Conservation (phyloP, 1,140 invertebrate species). For the Ylistrum balloti region DNA sequence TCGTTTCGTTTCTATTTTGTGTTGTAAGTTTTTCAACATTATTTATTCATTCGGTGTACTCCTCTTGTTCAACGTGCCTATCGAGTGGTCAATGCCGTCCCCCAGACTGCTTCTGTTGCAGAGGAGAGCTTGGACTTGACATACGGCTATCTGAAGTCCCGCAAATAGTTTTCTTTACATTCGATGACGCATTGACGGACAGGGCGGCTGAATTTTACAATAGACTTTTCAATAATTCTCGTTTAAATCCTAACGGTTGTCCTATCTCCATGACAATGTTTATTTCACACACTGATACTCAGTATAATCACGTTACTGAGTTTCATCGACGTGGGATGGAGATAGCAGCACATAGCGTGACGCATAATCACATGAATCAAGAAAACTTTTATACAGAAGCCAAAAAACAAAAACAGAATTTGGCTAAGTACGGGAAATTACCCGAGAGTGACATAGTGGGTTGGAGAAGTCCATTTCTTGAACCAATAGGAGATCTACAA, state of each 20-base stretch:
- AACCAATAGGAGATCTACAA: slow-evolving; percentile 69
- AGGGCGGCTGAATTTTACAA: slow-evolving; percentile 67
- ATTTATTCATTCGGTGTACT: background rate
- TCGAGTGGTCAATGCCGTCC: slow-evolving; percentile 87
- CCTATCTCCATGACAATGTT: slow-evolving; percentile 91
- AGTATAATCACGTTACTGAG: slow-evolving; percentile 91
- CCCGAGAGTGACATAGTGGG: slow-evolving; percentile 68
- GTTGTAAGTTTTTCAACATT: background rate
- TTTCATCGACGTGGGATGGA: slow-evolving; percentile 93
- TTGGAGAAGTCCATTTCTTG: slow-evolving; percentile 73
- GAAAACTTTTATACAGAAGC: slow-evolving; percentile 66
- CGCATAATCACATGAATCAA: slow-evolving; percentile 70
- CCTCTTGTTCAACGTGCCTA: background rate
- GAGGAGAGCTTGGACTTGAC: slow-evolving; percentile 81
- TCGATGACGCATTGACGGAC: slow-evolving; percentile 76
- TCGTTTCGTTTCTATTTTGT: background rate
- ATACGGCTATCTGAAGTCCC: slow-evolving; percentile 65
- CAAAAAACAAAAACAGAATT: slow-evolving; percentile 66
- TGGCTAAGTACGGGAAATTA: slow-evolving; percentile 67
- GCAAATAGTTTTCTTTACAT: slow-evolving; percentile 77
- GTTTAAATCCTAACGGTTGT: slow-evolving; percentile 92
- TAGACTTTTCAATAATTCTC: slow-evolving; percentile 78
- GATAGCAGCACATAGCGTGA: slow-evolving; percentile 93
- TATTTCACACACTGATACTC: slow-evolving; percentile 91
- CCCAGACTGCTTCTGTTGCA: slow-evolving; percentile 95